A percentile compares a stretch with the other conserved stretches of the same genome.
These are phyloP conservation scores for Molothrus ater DNA, from an alignment of 2,797 vertebrate genomes.

Conservation along the genomic window DNA sequence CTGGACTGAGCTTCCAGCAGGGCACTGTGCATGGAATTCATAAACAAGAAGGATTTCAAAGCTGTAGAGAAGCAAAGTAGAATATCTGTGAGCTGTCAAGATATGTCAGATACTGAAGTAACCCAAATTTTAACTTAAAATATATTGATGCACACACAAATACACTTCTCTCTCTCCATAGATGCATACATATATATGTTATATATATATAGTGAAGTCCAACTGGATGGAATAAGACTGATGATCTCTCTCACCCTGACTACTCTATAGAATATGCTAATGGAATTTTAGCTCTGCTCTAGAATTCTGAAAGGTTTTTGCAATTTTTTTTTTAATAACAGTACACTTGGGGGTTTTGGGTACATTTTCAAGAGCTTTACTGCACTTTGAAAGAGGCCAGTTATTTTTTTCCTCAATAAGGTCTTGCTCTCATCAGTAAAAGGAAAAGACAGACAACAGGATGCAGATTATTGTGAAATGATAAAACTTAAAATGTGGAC, in stretches of 20 bases:
- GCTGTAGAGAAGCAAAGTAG: not conserved
- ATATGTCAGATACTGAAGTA: not conserved
- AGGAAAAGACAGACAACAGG: not conserved
- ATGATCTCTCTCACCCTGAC: not conserved
- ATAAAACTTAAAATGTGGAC: not conserved
- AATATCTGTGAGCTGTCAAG: not conserved
- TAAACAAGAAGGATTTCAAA: not conserved
- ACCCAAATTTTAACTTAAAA: not conserved
- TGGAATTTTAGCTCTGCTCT: not conserved
- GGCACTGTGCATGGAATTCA: not conserved
- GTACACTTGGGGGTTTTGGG: not conserved
- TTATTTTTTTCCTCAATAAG: not conserved
- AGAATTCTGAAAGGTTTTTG: not conserved
- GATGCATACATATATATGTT: not conserved
- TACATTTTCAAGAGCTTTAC: not conserved
- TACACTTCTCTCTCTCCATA: rapidly evolving
- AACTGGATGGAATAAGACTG: not conserved
- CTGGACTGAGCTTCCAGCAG: not conserved
- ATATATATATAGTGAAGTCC: not conserved
- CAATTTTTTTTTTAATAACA: not conserved
- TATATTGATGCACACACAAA: not conserved
- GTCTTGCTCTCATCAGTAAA: not conserved
- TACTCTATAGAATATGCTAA: not conserved
- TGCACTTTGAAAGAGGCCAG: not conserved
- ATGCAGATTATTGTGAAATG: not conserved